These are phyloP conservation scores for Anthopleura xanthogrammica DNA, from an alignment of 92 coral and sea anemone species.

Conservation along the genomic window DNA sequence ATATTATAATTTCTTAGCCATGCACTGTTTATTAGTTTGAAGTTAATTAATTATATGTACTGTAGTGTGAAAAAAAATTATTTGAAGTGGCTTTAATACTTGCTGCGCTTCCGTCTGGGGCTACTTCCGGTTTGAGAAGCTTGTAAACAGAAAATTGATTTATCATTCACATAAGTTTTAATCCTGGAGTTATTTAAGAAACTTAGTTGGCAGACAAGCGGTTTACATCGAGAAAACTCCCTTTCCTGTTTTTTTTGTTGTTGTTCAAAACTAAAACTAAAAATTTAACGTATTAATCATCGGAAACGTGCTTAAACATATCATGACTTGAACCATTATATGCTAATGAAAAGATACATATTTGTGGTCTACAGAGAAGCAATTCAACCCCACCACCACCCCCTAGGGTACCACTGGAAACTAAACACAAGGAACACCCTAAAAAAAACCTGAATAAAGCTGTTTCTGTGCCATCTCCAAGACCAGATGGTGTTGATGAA, in stretches of 20 bases:
- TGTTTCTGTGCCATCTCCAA: neutral
- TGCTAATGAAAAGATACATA: neutral
- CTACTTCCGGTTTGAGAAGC: neutral
- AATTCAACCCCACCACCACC: constrained; percentile 19
- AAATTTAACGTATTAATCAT: no score
- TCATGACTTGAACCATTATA: neutral
- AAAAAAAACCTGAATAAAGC: neutral
- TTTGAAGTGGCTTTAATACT: neutral
- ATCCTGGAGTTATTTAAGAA: neutral
- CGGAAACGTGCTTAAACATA: no score
- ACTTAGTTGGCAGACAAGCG: neutral
- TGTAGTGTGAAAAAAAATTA: neutral
- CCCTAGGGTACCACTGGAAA: neutral
- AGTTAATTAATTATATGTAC: neutral
- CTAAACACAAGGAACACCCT: neutral
- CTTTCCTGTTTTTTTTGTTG: neutral
- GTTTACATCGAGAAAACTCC: neutral
- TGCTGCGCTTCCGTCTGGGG: neutral
- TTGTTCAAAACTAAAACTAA: neutral
- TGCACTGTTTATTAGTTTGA: neutral
- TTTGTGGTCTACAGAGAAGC: constrained; percentile 19
- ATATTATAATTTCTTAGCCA: neutral
- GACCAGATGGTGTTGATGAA: neutral
- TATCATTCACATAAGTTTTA: neutral
- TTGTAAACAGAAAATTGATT: neutral